Percentiles rank a stretch among this genome's conserved stretches.
These are phyloP conservation scores for Petrocephalus microphthalmus DNA, from an alignment of 2,113 vertebrate species.

Conservation along the genomic window DNA sequence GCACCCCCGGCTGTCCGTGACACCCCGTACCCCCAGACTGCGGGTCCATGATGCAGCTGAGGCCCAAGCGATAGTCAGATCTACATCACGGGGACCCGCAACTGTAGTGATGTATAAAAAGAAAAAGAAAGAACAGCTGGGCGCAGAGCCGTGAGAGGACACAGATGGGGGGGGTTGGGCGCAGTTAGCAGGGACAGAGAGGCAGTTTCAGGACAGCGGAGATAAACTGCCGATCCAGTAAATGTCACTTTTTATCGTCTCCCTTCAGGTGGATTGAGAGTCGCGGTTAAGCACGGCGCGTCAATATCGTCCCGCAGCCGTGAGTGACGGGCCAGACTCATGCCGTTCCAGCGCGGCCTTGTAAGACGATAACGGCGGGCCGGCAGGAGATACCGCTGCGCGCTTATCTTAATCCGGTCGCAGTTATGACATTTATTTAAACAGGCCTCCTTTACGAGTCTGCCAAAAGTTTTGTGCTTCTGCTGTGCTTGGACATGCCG, in stretches of 20 bases:
- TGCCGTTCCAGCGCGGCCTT: conserved; percentile 31
- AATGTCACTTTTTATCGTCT: conserved; percentile 27
- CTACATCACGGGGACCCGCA: neutral
- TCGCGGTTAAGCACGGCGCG: neutral
- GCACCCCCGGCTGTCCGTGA: neutral
- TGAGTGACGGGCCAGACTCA: conserved; percentile 31
- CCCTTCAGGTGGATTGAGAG: conserved; percentile 21
- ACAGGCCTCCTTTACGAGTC: conserved; percentile 24
- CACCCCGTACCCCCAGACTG: neutral
- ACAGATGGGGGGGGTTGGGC: neutral
- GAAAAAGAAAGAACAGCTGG: neutral
- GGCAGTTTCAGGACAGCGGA: conserved; percentile 16
- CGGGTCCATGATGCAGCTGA: neutral
- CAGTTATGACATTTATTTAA: conserved; percentile 35
- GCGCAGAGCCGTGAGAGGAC: neutral
- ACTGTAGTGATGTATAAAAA: neutral
- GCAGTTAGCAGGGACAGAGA: neutral
- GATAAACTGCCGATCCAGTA: conserved; percentile 2
- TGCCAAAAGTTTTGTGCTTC: conserved; percentile 12
- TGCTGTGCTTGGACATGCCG: neutral
- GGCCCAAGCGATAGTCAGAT: neutral
- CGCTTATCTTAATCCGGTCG: conserved; percentile 35
- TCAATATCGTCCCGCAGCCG: conserved; percentile 19
- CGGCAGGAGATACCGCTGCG: conserved; percentile 28
- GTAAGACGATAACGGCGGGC: conserved; percentile 33